Evolutionary conservation across 2,888 invertebrate genomes (phyloP).

Genomic region (Sarcophaga variegata): DNA sequence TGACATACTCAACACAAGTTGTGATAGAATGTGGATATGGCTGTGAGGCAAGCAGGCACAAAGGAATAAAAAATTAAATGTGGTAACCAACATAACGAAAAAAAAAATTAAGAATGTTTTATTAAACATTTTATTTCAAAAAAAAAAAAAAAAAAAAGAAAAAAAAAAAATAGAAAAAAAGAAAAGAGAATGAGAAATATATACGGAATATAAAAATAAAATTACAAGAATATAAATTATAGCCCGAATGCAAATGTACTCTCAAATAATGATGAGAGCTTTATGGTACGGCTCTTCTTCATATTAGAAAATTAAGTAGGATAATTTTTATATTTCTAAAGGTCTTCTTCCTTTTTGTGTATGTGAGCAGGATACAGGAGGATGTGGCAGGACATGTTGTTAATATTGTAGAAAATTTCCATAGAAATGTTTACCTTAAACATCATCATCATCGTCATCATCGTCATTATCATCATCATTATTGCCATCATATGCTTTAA

Average conservation of each 20-base stretch:
- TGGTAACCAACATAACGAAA: background rate
- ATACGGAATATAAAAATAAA: background rate
- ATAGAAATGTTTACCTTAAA: conserved; percentile 30
- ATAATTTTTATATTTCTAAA: conserved; percentile 28
- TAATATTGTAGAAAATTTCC: conserved; percentile 31
- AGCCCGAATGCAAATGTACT: background rate
- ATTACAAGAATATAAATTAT: background rate
- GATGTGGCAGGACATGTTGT: background rate
- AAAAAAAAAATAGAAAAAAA: background rate
- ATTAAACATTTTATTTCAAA: too few relatives aligned
- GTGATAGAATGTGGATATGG: too few relatives aligned
- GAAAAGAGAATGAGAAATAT: background rate
- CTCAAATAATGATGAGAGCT: background rate
- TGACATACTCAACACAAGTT: too few relatives aligned
- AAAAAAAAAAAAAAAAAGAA: too few relatives aligned
- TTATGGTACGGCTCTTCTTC: background rate
- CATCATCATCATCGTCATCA: too few relatives aligned
- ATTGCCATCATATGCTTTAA: too few relatives aligned
- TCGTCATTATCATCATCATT: too few relatives aligned
- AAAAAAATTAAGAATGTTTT: conserved; percentile 73
- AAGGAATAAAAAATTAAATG: too few relatives aligned
- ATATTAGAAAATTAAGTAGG: conserved; percentile 32
- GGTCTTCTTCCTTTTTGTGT: too few relatives aligned
- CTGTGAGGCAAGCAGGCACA: too few relatives aligned
- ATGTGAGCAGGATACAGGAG: too few relatives aligned